Conservation (phyloP, 2,888 invertebrate genomes). For the Napeogenes sylphis region DNA sequence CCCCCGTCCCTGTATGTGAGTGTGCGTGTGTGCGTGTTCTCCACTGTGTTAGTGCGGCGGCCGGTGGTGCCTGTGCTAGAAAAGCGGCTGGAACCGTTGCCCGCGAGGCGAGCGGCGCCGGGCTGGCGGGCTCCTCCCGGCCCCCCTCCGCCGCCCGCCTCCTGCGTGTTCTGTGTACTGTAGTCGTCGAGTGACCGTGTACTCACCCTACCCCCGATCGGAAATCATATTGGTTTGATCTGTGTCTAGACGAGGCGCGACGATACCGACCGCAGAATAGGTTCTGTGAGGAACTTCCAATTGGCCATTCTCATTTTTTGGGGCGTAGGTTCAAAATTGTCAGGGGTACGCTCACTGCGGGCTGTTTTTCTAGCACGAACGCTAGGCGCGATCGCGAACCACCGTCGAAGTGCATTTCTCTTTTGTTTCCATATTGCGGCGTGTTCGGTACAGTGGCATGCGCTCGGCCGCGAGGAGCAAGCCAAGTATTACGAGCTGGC, state of each 20-base stretch:
- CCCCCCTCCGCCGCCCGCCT: conserved; percentile 48
- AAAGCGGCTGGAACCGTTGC: conserved; percentile 70
- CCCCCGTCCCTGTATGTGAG: conserved; percentile 63
- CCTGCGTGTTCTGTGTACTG: conserved; percentile 73
- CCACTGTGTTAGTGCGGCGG: conserved; percentile 52
- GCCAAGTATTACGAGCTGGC: conserved; percentile 99
- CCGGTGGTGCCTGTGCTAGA: conserved; percentile 72
- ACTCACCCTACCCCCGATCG: conserved; percentile 64
- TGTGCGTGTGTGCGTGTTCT: conserved; percentile 68
- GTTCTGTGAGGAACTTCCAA: conserved; percentile 76
- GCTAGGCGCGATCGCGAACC: conserved; percentile 69
- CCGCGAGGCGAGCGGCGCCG: conserved; percentile 41
- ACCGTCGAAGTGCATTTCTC: conserved; percentile 74
- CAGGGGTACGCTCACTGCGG: conserved; percentile 71
- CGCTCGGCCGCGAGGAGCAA: conserved; percentile 99
- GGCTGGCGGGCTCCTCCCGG: conserved; percentile 26
- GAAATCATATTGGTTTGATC: conserved; percentile 77
- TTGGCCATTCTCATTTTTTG: conserved; percentile 74
- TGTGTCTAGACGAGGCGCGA: conserved; percentile 72
- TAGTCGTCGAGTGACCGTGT: conserved; percentile 75
- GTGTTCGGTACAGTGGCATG: conserved; percentile 94
- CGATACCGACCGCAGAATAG: conserved; percentile 75
- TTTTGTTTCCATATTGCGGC: conserved; percentile 76
- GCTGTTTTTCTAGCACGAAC: conserved; percentile 85
- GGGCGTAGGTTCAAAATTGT: conserved; percentile 68